Evolutionary conservation across 2,797 vertebrate genomes (phyloP).

Genomic region (Lithobates pipiens): DNA sequence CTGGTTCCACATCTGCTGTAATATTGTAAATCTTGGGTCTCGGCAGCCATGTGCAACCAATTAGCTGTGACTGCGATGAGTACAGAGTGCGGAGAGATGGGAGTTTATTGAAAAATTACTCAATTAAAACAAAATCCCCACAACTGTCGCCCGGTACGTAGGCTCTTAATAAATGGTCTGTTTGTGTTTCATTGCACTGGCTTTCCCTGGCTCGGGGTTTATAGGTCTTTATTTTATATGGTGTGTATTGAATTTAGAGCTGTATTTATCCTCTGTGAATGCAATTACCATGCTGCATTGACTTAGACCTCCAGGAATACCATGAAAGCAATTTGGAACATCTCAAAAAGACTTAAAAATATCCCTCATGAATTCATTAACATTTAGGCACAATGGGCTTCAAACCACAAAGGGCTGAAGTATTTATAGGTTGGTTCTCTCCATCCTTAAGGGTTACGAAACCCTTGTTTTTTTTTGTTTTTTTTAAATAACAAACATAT

Average conservation of each 20-base stretch:
- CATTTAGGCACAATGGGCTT: not conserved
- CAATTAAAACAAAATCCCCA: slow-evolving; percentile 32
- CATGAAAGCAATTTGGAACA: not conserved
- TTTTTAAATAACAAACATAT: too few relatives aligned
- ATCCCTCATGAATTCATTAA: not conserved
- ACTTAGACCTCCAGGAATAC: slow-evolving; percentile 20
- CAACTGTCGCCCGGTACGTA: not conserved
- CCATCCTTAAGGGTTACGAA: not conserved
- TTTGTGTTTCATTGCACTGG: slow-evolving; percentile 20
- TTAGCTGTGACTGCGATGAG: slow-evolving; percentile 34
- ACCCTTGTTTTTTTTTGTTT: too few relatives aligned
- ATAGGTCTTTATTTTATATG: slow-evolving; percentile 31
- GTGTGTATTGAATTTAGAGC: slow-evolving; percentile 5
- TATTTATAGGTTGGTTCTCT: not conserved
- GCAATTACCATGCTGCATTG: slow-evolving; percentile 1
- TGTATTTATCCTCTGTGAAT: slow-evolving; percentile 8
- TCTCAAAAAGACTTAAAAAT: slow-evolving; percentile 1
- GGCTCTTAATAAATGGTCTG: not conserved
- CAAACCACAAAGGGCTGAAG: not conserved
- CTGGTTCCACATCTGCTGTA: not conserved
- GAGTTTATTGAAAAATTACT: slow-evolving; percentile 43
- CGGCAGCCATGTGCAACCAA: slow-evolving; percentile 39
- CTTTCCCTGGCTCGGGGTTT: not conserved
- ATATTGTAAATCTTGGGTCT: slow-evolving; percentile 20
- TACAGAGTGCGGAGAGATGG: not conserved